Base-by-base conservation (phyloP, 2,113 vertebrate genomes). In the Lontra canadensis region DNA sequence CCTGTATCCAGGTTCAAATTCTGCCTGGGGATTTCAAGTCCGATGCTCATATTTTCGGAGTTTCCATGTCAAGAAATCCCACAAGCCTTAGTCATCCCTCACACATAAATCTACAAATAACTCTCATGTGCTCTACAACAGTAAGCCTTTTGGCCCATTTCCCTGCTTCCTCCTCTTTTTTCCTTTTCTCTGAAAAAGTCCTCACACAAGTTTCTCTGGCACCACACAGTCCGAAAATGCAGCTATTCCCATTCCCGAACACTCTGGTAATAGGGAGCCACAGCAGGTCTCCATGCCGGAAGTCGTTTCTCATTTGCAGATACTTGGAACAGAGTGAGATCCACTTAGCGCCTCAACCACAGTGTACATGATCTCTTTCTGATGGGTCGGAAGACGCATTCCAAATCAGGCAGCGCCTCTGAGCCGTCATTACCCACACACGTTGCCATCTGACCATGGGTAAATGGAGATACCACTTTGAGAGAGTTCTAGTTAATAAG, bases 11-110 rank as follows among this genome's bases (percentile, higher is more conserved):
- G 80, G 67, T 69, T 84, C 63, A 65, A 71, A 42, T 83, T 74
- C 74, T 61, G 12, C 65, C 74, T 61, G 63, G 69, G 29, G 55
- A 76, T 83, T 87, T 94, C 92, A 74, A 82, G 29, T 92, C 94
- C 87, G 97, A 84, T 96, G 97, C 94, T 98, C 97, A 95, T 95
- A 89, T 95, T 97, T 87, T 86, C 83, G 86, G 78, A 67, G 8
- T 88, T 95, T 96, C 73, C 92, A 94, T 95, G 80, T 97, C 67
- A 83, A 98, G 94, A 97, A 97, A 98, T 92, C 94, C 63, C 96
- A 97, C 90, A 80, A 93, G 90, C 42, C 87, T 98, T 92, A 98
- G 92, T 98, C 94, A 97, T 82, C 55, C 78, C 74, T 96, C 97
- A 95, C 97, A 97, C 94, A 73, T 92, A 67, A 17, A 18, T 93